Evolutionary conservation across 1,140 invertebrate genomes (phyloP).

Genomic region (Hylaeus anthracinus): DNA sequence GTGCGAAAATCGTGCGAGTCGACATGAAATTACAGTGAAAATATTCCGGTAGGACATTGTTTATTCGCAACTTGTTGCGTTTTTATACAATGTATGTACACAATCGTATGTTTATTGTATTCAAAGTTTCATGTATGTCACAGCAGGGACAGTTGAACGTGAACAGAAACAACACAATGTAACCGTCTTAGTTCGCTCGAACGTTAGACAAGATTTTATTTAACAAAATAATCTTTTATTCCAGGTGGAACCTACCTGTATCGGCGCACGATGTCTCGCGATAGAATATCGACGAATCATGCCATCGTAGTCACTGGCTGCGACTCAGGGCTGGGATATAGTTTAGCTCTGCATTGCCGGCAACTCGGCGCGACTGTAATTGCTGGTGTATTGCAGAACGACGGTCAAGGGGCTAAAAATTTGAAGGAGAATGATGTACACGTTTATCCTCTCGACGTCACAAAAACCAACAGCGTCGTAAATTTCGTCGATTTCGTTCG

Average conservation of each 20-base stretch:
- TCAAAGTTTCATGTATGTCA: too few relatives aligned
- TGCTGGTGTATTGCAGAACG: conserved; percentile 85
- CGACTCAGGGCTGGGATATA: conserved; percentile 91
- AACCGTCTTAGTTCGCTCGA: too few relatives aligned
- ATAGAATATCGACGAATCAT: conserved; percentile 65
- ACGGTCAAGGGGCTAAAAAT: conserved; percentile 79
- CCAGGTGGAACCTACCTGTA: conserved; percentile 43
- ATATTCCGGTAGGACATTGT: too few relatives aligned
- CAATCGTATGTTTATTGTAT: too few relatives aligned
- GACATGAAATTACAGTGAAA: too few relatives aligned
- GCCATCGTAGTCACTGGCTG: conserved; percentile 90
- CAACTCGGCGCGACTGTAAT: conserved; percentile 84
- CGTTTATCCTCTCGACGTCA: conserved; percentile 86
- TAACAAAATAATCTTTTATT: not conserved
- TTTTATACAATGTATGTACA: too few relatives aligned
- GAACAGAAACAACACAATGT: too few relatives aligned
- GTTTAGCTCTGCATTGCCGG: conserved; percentile 84
- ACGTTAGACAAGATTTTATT: too few relatives aligned
- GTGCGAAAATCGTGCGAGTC: too few relatives aligned
- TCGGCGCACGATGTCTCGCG: conserved; percentile 4
- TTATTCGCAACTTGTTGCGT: too few relatives aligned
- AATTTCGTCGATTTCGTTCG: conserved; percentile 77
- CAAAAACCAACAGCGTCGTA: conserved; percentile 82
- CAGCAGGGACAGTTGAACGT: too few relatives aligned
- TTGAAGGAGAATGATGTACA: conserved; percentile 75